Conservation (phyloP, 2,888 invertebrate species). For the Ditylenchus weischeri region DNA sequence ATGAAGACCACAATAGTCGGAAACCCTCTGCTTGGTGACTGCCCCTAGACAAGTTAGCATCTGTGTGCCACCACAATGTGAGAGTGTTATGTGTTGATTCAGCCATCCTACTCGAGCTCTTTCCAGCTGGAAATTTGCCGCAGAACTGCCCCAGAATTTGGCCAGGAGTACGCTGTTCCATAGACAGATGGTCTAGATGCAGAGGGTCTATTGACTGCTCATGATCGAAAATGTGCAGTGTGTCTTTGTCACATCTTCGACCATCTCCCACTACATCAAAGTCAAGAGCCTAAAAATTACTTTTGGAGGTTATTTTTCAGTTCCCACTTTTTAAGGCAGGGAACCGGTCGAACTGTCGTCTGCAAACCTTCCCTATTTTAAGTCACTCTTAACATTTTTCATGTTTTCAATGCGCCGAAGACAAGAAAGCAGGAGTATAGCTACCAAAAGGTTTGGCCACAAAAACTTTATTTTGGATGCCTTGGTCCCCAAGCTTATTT, state of each 20-base stretch:
- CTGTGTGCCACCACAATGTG: constrained; percentile 18
- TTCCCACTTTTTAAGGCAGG: no score
- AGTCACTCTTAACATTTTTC: no score
- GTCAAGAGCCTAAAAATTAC: constrained; percentile 1
- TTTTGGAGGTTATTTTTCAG: background rate
- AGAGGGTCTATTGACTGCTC: constrained; percentile 10
- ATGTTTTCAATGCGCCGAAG: no score
- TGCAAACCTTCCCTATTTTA: no score
- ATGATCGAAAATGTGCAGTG: constrained; percentile 19
- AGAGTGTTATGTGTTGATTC: constrained; percentile 13
- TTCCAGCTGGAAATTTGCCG: constrained; percentile 1
- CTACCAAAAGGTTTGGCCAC: no score
- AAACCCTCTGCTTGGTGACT: constrained; percentile 13
- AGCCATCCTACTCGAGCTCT: constrained; percentile 13
- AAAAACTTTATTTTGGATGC: no score
- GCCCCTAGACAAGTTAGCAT: constrained; percentile 3
- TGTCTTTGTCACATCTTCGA: constrained; percentile 10
- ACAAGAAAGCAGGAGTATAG: no score
- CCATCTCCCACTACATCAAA: constrained; percentile 15
- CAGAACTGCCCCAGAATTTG: constrained; percentile 15
- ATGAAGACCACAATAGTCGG: constrained; percentile 17
- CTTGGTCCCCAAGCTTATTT: no score
- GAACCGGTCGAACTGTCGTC: no score
- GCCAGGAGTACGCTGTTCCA: constrained; percentile 11
- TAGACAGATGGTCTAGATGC: constrained; percentile 3